These are phyloP conservation scores for Pterocles burchelli DNA, from an alignment of 2,113 vertebrate species.

Conservation along the genomic window DNA sequence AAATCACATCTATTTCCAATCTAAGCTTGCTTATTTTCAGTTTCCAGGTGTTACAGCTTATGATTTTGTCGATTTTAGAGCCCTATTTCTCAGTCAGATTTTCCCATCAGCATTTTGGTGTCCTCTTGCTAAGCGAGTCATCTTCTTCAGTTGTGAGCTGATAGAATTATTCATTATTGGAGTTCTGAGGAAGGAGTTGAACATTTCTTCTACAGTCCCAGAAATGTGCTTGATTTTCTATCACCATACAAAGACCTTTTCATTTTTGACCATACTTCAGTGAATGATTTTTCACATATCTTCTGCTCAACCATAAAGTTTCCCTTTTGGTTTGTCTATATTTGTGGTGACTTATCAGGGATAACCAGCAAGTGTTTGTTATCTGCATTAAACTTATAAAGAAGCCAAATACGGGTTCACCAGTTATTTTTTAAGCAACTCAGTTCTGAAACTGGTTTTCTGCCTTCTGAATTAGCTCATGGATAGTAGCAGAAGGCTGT, in stretches of 20 bases:
- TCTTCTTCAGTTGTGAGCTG: neutral
- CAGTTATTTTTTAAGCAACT: neutral
- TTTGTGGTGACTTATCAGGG: neutral
- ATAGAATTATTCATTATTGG: neutral
- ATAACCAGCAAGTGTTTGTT: neutral
- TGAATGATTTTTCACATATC: neutral
- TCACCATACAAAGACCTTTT: neutral
- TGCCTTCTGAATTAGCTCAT: neutral
- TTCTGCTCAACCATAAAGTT: neutral
- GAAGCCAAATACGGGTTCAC: neutral
- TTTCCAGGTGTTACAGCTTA: neutral
- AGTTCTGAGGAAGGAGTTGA: neutral
- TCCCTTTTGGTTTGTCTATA: neutral
- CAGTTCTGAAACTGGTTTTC: neutral
- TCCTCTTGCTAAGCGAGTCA: neutral
- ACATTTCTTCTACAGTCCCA: neutral
- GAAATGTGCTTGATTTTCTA: neutral
- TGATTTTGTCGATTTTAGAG: neutral
- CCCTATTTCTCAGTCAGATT: neutral
- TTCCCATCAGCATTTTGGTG: neutral
- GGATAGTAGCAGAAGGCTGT: neutral
- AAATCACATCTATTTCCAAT: neutral
- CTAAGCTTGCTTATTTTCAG: neutral
- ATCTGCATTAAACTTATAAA: neutral
- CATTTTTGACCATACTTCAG: neutral